Evolutionary conservation across 2,888 invertebrate genomes (phyloP).

Genomic region (Coelogynopora nodosa): DNA sequence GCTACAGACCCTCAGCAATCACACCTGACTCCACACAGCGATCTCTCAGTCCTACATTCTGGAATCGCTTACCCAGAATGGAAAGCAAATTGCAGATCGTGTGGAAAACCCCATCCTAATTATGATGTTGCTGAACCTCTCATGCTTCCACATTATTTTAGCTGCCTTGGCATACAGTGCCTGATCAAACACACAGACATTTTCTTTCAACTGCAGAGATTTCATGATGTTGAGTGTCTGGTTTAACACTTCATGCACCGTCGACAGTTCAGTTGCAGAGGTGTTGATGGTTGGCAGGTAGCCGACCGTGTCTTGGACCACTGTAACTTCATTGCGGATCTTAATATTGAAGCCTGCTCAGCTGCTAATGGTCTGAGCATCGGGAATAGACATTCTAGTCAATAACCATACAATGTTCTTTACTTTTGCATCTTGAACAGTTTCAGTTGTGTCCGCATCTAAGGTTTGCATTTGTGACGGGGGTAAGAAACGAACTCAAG

Average conservation of each 20-base stretch:
- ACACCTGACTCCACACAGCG: conserved; percentile 45
- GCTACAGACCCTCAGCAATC: conserved; percentile 49
- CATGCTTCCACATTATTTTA: conserved; percentile 49
- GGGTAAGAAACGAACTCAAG: conserved; percentile 12
- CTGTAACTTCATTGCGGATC: conserved; percentile 25
- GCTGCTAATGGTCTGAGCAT: conserved; percentile 1
- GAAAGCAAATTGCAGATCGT: conserved; percentile 48
- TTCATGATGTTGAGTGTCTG: conserved; percentile 40
- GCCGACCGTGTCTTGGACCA: conserved; percentile 43
- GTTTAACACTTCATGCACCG: conserved; percentile 40
- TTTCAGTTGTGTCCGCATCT: not conserved
- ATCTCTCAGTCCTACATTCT: conserved; percentile 49
- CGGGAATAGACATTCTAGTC: conserved; percentile 23
- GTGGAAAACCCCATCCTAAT: conserved; percentile 49
- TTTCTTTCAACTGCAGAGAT: conserved; percentile 36
- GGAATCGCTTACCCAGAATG: conserved; percentile 49
- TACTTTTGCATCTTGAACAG: not conserved
- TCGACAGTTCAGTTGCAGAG: conserved; percentile 45
- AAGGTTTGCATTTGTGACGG: conserved; percentile 18
- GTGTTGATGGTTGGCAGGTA: conserved; percentile 47
- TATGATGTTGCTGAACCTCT: conserved; percentile 45
- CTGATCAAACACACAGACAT: conserved; percentile 47
- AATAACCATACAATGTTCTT: conserved; percentile 25
- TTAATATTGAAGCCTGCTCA: conserved; percentile 18
- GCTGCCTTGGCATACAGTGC: conserved; percentile 50